A percentile compares a stretch with the other conserved stretches of the same genome.
Conservation (phyloP, 2,888 invertebrate genomes). For the Sesia apiformis region DNA sequence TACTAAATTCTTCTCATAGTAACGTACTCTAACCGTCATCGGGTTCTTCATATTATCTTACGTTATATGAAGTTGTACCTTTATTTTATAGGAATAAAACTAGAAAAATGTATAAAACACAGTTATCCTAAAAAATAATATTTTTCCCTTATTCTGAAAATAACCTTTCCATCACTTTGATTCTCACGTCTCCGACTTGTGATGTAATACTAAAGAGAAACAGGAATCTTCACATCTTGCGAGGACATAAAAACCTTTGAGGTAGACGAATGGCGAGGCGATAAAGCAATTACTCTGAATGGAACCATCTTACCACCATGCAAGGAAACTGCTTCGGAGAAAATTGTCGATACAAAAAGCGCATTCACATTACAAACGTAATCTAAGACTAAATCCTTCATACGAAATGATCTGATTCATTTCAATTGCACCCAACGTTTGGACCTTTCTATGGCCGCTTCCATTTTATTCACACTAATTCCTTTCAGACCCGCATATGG, state of each 20-base stretch:
- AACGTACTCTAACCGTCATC: too few relatives aligned
- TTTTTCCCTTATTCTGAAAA: too few relatives aligned
- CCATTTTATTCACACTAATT: constrained; percentile 10
- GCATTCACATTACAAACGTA: neutral
- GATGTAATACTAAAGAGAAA: too few relatives aligned
- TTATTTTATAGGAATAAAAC: too few relatives aligned
- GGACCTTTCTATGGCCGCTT: constrained; percentile 12
- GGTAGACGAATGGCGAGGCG: neutral
- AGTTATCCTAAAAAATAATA: too few relatives aligned
- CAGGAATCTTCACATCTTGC: too few relatives aligned
- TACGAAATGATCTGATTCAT: constrained; percentile 15
- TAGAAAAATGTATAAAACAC: too few relatives aligned
- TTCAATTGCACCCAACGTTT: constrained; percentile 2
- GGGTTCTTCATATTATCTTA: too few relatives aligned
- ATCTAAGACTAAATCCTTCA: constrained; percentile 9
- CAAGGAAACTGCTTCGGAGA: neutral
- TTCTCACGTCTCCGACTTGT: too few relatives aligned
- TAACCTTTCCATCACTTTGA: too few relatives aligned
- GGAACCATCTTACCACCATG: neutral
- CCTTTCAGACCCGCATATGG: constrained; percentile 11
- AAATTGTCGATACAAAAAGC: neutral
- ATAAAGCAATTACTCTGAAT: neutral
- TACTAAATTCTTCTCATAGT: too few relatives aligned
- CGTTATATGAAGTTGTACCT: too few relatives aligned
- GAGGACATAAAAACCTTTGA: neutral